Evolutionary conservation across 2,113 vertebrate genomes (phyloP).

Genomic region (Podarcis cretensis): DNA sequence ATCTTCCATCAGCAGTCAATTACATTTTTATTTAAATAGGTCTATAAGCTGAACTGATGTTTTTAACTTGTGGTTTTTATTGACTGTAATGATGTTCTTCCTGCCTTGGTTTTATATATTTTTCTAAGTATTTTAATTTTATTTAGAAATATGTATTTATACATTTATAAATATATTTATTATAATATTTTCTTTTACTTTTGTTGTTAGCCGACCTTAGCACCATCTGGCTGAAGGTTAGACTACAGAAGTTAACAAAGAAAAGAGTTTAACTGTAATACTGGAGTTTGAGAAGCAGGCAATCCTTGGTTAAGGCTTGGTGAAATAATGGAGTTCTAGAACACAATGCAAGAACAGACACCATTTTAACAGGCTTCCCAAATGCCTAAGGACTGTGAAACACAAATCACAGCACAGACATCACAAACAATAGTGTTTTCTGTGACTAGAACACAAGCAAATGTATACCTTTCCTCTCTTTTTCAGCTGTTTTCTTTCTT

Average conservation of each 20-base stretch:
- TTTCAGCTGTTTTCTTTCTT: conserved; percentile 78
- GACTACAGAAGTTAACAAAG: not conserved
- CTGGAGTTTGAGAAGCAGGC: not conserved
- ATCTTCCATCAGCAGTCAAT: no score
- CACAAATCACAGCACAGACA: not conserved
- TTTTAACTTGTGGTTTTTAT: not conserved
- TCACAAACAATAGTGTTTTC: not conserved
- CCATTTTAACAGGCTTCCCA: not conserved
- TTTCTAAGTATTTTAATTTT: not conserved
- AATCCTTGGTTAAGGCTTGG: not conserved
- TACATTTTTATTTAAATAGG: no score
- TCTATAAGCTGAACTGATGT: not conserved
- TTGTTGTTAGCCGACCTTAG: not conserved
- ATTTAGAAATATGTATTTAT: not conserved
- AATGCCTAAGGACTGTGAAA: not conserved
- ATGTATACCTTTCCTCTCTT: conserved; percentile 73
- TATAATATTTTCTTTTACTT: not conserved
- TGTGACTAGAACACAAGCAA: conserved; percentile 19
- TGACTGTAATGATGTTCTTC: no score
- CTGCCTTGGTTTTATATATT: no score
- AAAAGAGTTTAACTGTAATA: not conserved
- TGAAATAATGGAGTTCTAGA: not conserved
- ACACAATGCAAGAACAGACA: not conserved
- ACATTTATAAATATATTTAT: no score
- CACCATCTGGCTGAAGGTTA: not conserved